Conservation (phyloP, 2,113 vertebrate genomes). For the Brachyistius frenatus region DNA sequence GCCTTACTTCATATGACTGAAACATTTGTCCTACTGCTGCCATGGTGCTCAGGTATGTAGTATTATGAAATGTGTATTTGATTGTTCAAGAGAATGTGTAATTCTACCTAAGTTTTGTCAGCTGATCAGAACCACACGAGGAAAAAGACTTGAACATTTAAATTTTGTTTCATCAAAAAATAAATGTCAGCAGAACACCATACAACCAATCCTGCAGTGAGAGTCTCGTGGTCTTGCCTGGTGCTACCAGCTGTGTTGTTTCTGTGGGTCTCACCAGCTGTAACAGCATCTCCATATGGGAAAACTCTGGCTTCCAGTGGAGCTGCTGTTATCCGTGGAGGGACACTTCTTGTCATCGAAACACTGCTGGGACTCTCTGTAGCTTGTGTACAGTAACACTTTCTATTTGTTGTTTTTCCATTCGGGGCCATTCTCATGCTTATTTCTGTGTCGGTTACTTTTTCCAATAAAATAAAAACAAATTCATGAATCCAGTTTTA, state of each 20-base stretch:
- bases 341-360: slow-evolving; percentile 73
- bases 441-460: slow-evolving; percentile 14
- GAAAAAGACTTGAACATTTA: neutral
- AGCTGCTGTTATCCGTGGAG: slow-evolving; percentile 84
- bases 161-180: slow-evolving; percentile 6
- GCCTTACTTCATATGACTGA: slow-evolving; percentile 30
- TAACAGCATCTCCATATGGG: slow-evolving; percentile 88
- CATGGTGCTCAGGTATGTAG: neutral
- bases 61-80: neutral
- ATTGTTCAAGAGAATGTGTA: neutral
- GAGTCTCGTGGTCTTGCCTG: neutral
- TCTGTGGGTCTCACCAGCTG: slow-evolving; percentile 81
- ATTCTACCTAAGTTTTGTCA: neutral
- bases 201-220: neutral
- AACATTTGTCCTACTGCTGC: neutral
- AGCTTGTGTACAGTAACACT: neutral
- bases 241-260: slow-evolving; percentile 46
- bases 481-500: neutral
- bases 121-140: neutral
- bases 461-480: slow-evolving; percentile 34
- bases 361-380: slow-evolving; percentile 13
- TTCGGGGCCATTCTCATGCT: neutral
- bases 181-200: slow-evolving; percentile 14
- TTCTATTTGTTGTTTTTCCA: neutral
- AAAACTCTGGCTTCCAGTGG: slow-evolving; percentile 82